Evolutionary conservation across 2,113 vertebrate species (phyloP).

Genomic region (Chaetodon trifascialis): DNA sequence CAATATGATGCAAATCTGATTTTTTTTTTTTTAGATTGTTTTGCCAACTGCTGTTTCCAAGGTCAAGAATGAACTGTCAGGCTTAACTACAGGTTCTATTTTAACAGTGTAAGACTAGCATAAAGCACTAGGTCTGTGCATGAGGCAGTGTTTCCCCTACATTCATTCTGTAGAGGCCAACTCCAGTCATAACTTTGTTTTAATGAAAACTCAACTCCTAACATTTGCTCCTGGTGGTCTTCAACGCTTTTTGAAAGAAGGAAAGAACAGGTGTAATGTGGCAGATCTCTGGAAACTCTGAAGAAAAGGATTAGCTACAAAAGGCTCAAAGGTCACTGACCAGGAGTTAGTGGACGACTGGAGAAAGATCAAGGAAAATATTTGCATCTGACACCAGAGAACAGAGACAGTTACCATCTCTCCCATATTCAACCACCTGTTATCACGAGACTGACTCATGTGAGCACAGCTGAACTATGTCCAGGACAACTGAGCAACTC

Average conservation of each 20-base stretch:
- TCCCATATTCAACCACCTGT: not conserved
- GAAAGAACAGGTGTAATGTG: too few relatives aligned
- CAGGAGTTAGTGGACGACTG: not conserved
- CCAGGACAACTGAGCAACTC: not conserved
- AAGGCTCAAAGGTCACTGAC: too few relatives aligned
- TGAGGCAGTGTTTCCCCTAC: too few relatives aligned
- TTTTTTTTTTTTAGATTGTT: not conserved
- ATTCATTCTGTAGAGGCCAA: too few relatives aligned
- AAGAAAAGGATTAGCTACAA: too few relatives aligned
- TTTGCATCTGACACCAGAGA: not conserved
- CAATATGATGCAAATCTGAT: too few relatives aligned
- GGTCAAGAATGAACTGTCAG: not conserved
- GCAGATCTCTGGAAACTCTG: too few relatives aligned
- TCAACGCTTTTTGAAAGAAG: too few relatives aligned
- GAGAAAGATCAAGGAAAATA: not conserved
- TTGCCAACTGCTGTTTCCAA: not conserved
- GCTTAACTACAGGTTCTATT: not conserved
- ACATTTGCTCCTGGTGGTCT: too few relatives aligned
- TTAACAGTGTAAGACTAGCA: not conserved
- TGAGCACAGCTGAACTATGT: not conserved
- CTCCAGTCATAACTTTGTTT: too few relatives aligned
- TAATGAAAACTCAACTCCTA: too few relatives aligned
- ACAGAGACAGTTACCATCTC: too few relatives aligned
- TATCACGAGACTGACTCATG: not conserved
- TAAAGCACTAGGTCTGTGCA: not conserved